phyloP scores from a whole-genome alignment of 2,113 vertebrate genomes.

The Hemichromis elongatus region DNA sequence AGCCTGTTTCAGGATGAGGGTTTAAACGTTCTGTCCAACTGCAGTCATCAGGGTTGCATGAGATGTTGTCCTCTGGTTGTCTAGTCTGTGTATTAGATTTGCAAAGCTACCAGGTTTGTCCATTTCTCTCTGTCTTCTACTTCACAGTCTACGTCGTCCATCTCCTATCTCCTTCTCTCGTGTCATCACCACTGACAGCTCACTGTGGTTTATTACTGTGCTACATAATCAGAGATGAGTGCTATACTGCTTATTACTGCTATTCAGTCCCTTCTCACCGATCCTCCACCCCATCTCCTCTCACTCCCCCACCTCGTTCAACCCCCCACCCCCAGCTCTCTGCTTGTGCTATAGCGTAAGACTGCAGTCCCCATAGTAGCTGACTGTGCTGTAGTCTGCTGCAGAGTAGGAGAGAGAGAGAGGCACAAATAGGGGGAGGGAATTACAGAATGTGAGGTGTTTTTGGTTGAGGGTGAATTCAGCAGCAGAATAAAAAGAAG shows the following conservation, averaged over 20 bases:
- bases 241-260: constrained; percentile 64
- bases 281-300: neutral
- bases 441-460: constrained; percentile 4
- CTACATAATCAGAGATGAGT: constrained; percentile 39
- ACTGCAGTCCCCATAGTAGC: constrained; percentile 76
- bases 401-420: constrained; percentile 60
- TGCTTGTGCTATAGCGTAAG: constrained; percentile 76
- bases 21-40: neutral
- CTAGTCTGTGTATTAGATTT: neutral
- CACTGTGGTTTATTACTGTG: constrained; percentile 52
- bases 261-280: constrained; percentile 14
- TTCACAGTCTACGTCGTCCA: neutral
- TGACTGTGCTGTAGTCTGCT: constrained; percentile 73
- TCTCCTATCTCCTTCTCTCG: neutral
- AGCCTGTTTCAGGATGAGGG: neutral
- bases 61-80: neutral
- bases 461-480: constrained; percentile 9
- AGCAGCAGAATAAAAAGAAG: neutral
- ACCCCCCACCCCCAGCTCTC: constrained; percentile 4
- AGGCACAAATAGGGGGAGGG: constrained; percentile 8
- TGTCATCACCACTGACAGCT: neutral
- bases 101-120: neutral
- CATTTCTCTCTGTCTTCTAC: neutral
- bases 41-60: too few relatives aligned
- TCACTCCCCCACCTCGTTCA: neutral